Conservation (phyloP, 2,888 invertebrate species). For the Geophilus truncorum region DNA sequence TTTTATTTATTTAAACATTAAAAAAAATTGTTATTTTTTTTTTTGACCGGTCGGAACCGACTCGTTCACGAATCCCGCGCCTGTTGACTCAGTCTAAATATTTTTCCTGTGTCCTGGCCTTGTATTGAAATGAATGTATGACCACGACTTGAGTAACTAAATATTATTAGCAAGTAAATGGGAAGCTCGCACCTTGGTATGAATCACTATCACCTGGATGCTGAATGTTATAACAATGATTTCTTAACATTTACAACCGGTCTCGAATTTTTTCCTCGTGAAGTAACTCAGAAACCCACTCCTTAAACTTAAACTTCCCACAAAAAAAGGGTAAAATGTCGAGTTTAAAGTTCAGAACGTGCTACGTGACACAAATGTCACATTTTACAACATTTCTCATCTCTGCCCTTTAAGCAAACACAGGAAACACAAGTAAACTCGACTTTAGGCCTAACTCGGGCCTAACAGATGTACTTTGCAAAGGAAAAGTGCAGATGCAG, state of each 20-base stretch:
- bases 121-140: background rate
- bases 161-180: background rate
- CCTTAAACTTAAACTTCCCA: background rate
- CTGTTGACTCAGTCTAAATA: background rate
- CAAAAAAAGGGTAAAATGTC: background rate
- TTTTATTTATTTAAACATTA: no score
- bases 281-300: background rate
- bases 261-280: no score
- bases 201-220: background rate
- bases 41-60: background rate
- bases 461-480: no score
- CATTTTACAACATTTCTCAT: no score
- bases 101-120: background rate
- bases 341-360: background rate
- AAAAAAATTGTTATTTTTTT: no score
- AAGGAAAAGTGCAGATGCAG: background rate
- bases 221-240: background rate
- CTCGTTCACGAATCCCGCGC: background rate
- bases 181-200: background rate
- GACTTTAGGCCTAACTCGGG: no score
- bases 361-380: background rate
- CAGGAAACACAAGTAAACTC: background rate
- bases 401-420: background rate
- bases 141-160: background rate
- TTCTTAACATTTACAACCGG: background rate